These are phyloP conservation scores for Podarcis cretensis DNA, from an alignment of 2,113 vertebrate genomes.

Conservation along the genomic window DNA sequence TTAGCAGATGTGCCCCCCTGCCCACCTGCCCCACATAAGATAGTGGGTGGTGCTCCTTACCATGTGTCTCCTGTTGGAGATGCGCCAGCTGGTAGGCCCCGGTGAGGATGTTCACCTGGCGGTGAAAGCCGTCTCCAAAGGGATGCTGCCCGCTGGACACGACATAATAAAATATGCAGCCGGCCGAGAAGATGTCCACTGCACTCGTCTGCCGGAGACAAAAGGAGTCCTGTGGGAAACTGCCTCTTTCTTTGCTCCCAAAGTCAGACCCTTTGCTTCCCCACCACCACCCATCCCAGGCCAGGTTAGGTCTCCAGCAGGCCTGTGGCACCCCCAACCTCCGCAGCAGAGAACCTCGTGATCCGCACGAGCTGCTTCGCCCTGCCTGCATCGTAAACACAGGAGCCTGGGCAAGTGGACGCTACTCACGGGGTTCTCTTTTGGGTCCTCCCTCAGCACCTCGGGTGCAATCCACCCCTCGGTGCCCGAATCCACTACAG, in stretches of 20 bases:
- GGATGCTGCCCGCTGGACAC: conserved; percentile 90
- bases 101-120: conserved; percentile 92
- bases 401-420: neutral
- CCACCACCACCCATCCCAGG: neutral
- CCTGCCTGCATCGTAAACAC: no score
- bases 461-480: conserved; percentile 98
- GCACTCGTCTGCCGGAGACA: conserved; percentile 82
- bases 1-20: no score
- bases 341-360: neutral
- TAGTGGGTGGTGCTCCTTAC: conserved; percentile 69
- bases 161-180: conserved; percentile 94
- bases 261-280: neutral
- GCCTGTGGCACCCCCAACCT: neutral
- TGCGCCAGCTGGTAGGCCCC: conserved; percentile 84
- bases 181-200: conserved; percentile 95
- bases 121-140: conserved; percentile 87
- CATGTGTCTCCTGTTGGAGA: conserved; percentile 86
- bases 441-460: conserved; percentile 80
- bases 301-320: neutral
- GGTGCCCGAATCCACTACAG: conserved; percentile 79
- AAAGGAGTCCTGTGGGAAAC: neutral
- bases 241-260: neutral
- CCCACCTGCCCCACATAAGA: accelerated
- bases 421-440: conserved; percentile 84
- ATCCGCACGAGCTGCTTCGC: accelerated